A percentile compares a stretch with the other conserved stretches of the same genome.
These are phyloP conservation scores for Gallinago paraguaiae DNA, from an alignment of 2,113 vertebrate genomes.

Conservation along the genomic window DNA sequence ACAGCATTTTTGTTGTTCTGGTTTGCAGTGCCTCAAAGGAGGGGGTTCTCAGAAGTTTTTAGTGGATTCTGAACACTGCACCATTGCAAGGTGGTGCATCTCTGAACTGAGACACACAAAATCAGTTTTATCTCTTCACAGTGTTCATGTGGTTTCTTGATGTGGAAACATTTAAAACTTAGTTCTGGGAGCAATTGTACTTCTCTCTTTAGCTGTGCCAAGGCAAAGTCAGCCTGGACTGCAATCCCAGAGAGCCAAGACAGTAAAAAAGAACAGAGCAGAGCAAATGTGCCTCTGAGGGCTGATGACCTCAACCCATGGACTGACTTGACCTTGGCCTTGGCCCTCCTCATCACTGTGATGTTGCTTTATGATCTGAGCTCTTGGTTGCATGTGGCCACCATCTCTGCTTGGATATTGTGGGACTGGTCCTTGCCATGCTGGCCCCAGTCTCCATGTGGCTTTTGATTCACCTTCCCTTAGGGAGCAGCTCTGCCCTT, in stretches of 20 bases:
- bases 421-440: neutral
- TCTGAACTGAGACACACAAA: neutral
- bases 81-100: fast-evolving
- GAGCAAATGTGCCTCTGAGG: neutral
- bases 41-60: neutral
- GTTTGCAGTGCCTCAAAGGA: neutral
- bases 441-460: neutral
- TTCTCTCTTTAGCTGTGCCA: neutral
- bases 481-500: neutral
- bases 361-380: neutral
- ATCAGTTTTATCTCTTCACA: neutral
- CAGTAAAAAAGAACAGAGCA: neutral
- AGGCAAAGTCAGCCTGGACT: neutral
- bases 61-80: neutral
- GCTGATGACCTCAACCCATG: neutral
- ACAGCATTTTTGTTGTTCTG: neutral
- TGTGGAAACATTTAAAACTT: neutral
- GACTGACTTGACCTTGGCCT: neutral
- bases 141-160: fast-evolving
- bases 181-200: neutral
- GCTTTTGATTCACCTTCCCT: neutral
- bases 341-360: neutral
- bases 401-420: neutral
- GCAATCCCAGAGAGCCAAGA: neutral
- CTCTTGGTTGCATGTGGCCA: neutral